phyloP scores from a whole-genome alignment of 2,888 invertebrate species.

The Desoria tigrina region DNA sequence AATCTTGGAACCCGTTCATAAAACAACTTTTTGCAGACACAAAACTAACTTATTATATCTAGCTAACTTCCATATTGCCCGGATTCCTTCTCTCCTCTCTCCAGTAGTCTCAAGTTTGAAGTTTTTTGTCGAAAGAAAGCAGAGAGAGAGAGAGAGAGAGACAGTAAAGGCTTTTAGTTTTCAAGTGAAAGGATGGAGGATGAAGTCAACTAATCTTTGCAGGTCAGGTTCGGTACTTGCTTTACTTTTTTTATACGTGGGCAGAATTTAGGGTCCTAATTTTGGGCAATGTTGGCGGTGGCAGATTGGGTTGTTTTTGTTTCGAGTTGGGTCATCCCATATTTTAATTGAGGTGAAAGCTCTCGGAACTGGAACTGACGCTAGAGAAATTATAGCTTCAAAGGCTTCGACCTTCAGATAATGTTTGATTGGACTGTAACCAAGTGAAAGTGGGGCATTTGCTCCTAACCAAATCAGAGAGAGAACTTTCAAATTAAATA shows the following conservation, averaged over 20 bases:
- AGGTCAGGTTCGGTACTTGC: no score
- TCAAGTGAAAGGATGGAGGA: not conserved
- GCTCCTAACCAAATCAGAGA: no score
- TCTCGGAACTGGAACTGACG: no score
- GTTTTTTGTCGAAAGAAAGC: not conserved
- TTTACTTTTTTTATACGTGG: conserved; percentile 1
- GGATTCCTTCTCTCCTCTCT: not conserved
- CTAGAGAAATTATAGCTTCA: no score
- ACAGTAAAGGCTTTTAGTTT: conserved; percentile 10
- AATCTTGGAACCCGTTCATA: conserved; percentile 17
- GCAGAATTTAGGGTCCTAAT: not conserved
- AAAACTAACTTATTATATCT: not conserved
- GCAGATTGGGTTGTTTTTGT: not conserved
- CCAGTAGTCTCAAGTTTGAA: not conserved
- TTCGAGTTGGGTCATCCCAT: no score
- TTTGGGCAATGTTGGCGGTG: not conserved
- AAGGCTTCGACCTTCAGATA: no score
- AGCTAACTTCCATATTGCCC: not conserved
- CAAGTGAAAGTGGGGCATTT: no score
- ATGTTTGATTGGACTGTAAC: no score
- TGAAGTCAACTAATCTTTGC: no score
- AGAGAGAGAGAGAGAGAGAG: not conserved
- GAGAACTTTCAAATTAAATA: no score
- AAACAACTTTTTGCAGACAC: conserved; percentile 5
- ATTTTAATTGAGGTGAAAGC: no score